Base-by-base conservation (phyloP, 2,113 vertebrate genomes). In the Bagarius yarrelli region DNA sequence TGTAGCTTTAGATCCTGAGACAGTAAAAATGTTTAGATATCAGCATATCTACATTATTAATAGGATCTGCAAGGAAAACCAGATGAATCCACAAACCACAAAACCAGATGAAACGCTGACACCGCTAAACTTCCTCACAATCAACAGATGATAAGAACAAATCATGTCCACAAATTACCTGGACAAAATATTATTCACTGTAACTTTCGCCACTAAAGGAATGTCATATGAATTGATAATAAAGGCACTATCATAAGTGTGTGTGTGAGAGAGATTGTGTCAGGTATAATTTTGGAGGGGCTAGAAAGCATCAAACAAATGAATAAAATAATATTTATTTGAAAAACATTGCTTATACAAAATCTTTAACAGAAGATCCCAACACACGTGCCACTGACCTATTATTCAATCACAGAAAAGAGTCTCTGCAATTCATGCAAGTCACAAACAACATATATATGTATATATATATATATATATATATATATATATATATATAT, bases 281-380 rank as follows among this genome's bases (percentile, higher is more conserved):
- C 52, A 32, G 27, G 13, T 73, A 16, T 25, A 44, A 13, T 75
- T 75, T 14, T 76, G 11, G 18, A 8, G 47, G n/a, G 44, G 18
- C 9, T 32, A 25, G 19, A 23, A 64, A 59, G 11, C 36, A 34
- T 23, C 56, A 72, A 14, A 36, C 19, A 52, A 34, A 36, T 73
- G 21, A 64, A 81, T 21, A 81, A 81, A 74, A 75, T 61, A 74
- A 25, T 9, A 36, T 71, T 74, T 81, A 64, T 40, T 73, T 32
- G 3, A 55, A 74, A 80, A 72, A 34, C 13, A 9, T 59, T 52
- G 0, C 27, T 74, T 52, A 56, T 75, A 82, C 53, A 82, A 85
- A 82, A 82, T 56, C 80, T 40, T 75, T 36, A 79, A 19, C 52
- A 53, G 79, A 67, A 78, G 57, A 56, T 47, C 18, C 27, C 13